Base-by-base conservation (phyloP, 2,888 invertebrate species). In the Prenolepis imparis region DNA sequence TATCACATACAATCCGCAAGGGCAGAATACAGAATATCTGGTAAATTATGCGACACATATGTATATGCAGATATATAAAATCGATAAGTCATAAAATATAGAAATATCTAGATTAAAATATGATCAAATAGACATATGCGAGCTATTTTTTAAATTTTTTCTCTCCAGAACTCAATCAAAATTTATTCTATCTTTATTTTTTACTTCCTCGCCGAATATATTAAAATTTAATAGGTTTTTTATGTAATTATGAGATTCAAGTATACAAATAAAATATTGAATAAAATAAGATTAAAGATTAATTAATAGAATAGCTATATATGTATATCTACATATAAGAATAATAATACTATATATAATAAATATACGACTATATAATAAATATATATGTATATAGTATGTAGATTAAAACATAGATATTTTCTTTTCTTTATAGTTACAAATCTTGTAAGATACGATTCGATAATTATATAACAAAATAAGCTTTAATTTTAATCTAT, bases 1-100 rank as follows among this genome's bases (percentile, higher is more conserved):
- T 70, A 21, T 44, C 41, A 24, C 18, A 32, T 59, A 18, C 68
- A 70, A 59, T 57, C 70, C 32, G 41, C 21, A 32, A 24, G 32
- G 11, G 70, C 48, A 24, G 72, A 55, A 67, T 41, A n/a, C 39
- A 41, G 12, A 39, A 55, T n/a, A 12, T 72, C 8, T 36, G 21
- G 70, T 48, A 59, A 78, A 59, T 78, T 18, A 24, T 70, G 18
- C 8, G 18, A 18, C 8, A 18, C 32, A 28, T 18, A 28, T 36
- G 36, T 36, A 4, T 67, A 48, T 12, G 4, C n/a, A 55, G 6
- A 21, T 52, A 52, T 6, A 15, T n/a, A 21, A 12, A 21, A 36
- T 15, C 3, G 12, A 52, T 8, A n/a, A 52, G 8, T n/a, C 52
- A 52, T 52, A 52, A 52, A 52, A n/a, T n/a, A 52, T 52, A 52